phyloP scores from a whole-genome alignment of 2,888 invertebrate species.

The Mesorhabditis spiculigera region DNA sequence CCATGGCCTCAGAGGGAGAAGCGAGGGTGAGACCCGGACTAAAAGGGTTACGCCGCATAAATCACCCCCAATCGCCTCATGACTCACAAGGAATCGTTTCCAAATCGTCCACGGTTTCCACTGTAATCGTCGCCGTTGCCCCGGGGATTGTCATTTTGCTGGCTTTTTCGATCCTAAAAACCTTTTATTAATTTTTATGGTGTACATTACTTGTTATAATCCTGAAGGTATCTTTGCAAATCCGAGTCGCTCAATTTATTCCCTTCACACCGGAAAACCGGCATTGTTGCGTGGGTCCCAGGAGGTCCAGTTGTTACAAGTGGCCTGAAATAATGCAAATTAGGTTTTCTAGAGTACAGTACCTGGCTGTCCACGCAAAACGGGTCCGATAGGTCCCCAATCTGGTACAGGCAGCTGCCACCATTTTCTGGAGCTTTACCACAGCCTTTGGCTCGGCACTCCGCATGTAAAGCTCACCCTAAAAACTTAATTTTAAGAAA shows the following conservation, averaged over 20 bases:
- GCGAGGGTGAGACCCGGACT: conserved; percentile 81
- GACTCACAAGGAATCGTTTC: conserved; percentile 29
- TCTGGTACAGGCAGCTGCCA: conserved; percentile 36
- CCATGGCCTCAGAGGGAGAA: conserved; percentile 70
- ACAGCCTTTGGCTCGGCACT: conserved; percentile 42
- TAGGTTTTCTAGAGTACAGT: not conserved
- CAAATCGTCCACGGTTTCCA: conserved; percentile 23
- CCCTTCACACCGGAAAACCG: conserved; percentile 47
- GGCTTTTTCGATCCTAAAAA: conserved; percentile 29
- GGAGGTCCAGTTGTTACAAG: conserved; percentile 7
- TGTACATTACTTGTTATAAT: conserved; percentile 29
- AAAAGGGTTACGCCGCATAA: conserved; percentile 11
- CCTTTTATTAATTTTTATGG: not conserved
- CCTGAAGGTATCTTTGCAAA: conserved; percentile 43
- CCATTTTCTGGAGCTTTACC: conserved; percentile 43
- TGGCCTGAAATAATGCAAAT: conserved; percentile 14
- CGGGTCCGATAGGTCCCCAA: conserved; percentile 44
- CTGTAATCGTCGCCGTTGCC: conserved; percentile 21
- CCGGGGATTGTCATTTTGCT: conserved; percentile 33
- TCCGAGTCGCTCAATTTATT: conserved; percentile 44
- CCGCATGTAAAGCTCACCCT: not conserved
- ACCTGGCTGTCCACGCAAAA: conserved; percentile 52
- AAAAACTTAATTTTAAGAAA: not conserved
- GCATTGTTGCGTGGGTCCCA: conserved; percentile 19
- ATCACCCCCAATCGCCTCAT: not conserved